A percentile compares a stretch with the other conserved stretches of the same genome.
Evolutionary conservation across 2,888 invertebrate genomes (phyloP).

Genomic region (Scaptomyza polygonia): DNA sequence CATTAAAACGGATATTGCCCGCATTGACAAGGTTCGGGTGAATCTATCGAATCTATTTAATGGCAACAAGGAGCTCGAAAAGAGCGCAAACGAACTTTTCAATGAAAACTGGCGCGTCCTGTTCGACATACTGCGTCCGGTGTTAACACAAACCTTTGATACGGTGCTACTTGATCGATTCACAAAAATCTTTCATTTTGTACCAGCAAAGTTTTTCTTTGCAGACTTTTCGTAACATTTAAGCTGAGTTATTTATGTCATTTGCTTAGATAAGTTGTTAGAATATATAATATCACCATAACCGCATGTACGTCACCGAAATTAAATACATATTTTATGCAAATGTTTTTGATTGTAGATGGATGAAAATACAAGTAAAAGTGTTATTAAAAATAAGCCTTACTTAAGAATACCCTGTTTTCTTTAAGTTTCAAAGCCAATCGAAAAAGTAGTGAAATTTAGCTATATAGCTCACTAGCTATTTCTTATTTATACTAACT

Average conservation of each 20-base stretch:
- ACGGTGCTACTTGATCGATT: slow-evolving; percentile 88
- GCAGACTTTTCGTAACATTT: slow-evolving; percentile 84
- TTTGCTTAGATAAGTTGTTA: slow-evolving; percentile 1
- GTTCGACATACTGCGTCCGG: slow-evolving; percentile 88
- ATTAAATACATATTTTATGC: slow-evolving; percentile 9
- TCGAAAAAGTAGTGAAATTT: too few species aligned
- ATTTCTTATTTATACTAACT: too few species aligned
- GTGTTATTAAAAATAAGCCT: background rate
- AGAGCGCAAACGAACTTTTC: slow-evolving; percentile 88
- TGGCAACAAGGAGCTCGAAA: slow-evolving; percentile 85
- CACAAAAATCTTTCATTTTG: slow-evolving; percentile 87
- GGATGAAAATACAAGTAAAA: background rate
- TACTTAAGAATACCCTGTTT: background rate
- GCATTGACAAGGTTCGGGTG: slow-evolving; percentile 87
- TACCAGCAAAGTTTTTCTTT: slow-evolving; percentile 88
- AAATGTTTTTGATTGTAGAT: slow-evolving; percentile 4
- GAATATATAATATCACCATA: slow-evolving; percentile 5
- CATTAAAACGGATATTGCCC: slow-evolving; percentile 87
- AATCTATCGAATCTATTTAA: slow-evolving; percentile 88
- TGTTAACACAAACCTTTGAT: slow-evolving; percentile 88
- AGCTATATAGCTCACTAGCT: too few species aligned
- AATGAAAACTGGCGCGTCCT: slow-evolving; percentile 89
- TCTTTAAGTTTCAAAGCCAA: too few species aligned
- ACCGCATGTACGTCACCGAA: slow-evolving; percentile 2
- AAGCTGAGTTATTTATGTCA: background rate